Base-by-base conservation (phyloP, 2,113 vertebrate genomes). In the Melanostigma gelatinosum region DNA sequence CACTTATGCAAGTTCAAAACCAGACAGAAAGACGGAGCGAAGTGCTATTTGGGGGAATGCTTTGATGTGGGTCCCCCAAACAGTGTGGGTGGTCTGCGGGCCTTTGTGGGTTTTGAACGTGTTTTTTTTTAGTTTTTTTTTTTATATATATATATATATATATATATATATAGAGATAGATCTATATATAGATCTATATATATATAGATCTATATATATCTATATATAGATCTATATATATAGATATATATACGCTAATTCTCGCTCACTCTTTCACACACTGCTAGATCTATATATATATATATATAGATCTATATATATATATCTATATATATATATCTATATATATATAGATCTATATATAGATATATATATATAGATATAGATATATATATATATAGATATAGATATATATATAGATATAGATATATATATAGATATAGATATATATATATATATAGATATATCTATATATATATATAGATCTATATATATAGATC, bases 21-120 rank as follows among this genome's bases (percentile, higher is more conserved):
- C 16, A 50, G 70, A 54, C 52, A 52, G 63, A 84, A 82, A 65
- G 69, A 85, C 58, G 38, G 72, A 77, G 32, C 22, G 3, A 78
- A 76, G 70, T 69, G 42, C 82, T 81, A 54, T 79, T 75, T 72
- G 24, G 62, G 68, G 68, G 81, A 82, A 84, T 88, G 82, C 91
- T 91, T 91, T 94, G 89, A 93, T 93, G 87, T 87, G 70, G 66
- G 42, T 71, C 86, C 72, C 78, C 77, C 72, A 82, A 90, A 87
- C 77, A 84, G 80, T 83, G 85, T 88, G 91, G 90, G 91, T 93
- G 91, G 92, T 93, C 92, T n/a, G 3, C 62, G 24, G 85, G 70
- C 71, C 44, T 87, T 82, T 76, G 77, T 86, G 77, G 81, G 79
- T 87, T 85, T 85, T 85, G 44, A 86, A 85, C 72, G 79, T 24